Conservation (phyloP, 1,140 invertebrate species). For the Zaprionus ghesquierei region DNA sequence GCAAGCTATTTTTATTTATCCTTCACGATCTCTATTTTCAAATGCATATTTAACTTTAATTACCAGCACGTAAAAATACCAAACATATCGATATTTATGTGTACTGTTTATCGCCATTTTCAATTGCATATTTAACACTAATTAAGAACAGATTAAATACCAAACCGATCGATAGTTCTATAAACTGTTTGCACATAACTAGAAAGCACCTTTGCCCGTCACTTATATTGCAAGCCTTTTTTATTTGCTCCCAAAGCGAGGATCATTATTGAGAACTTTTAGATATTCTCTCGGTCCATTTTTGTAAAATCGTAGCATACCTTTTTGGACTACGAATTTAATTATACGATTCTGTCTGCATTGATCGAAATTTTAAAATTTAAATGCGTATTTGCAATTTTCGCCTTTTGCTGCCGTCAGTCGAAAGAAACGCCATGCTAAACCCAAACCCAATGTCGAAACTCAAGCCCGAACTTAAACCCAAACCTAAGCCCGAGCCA, state of each 20-base stretch:
- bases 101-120: too few species aligned
- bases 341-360: neutral
- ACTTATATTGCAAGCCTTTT: too few species aligned
- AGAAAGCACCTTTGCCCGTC: too few species aligned
- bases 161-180: too few species aligned
- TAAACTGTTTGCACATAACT: too few species aligned
- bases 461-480: neutral
- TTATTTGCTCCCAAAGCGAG: too few species aligned
- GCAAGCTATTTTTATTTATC: neutral
- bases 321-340: constrained; percentile 4
- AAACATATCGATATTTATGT: too few species aligned
- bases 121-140: too few species aligned
- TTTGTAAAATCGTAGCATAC: constrained; percentile 21
- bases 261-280: neutral
- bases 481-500: neutral
- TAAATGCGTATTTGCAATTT: constrained; percentile 39
- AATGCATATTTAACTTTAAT: too few species aligned
- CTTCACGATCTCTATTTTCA: neutral
- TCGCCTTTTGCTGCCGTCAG: constrained; percentile 31
- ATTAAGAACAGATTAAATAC: too few species aligned
- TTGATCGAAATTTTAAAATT: constrained; percentile 34
- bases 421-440: neutral
- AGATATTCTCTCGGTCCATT: neutral
- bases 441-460: neutral
- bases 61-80: too few species aligned